Percentiles rank a stretch among this genome's conserved stretches.
phyloP scores from a whole-genome alignment of 1,140 invertebrate species.

The Carcinoscorpius rotundicauda region DNA sequence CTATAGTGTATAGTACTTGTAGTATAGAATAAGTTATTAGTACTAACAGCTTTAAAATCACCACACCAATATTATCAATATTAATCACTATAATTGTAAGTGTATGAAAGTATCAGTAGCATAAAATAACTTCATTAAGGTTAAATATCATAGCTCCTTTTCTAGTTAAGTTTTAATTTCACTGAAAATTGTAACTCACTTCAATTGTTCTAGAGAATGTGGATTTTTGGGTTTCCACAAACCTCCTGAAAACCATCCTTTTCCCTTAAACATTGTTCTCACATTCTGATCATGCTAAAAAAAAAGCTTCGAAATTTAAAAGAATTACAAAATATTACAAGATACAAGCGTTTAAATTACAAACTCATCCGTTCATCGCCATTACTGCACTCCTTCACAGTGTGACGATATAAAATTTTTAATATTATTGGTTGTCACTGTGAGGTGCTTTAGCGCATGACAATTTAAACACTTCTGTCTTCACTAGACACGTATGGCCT shows the following conservation, averaged over 20 bases:
- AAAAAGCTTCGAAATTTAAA: too few species aligned
- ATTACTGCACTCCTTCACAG: too few species aligned
- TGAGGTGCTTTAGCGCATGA: too few species aligned
- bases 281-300: too few species aligned
- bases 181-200: slow-evolving; percentile 44
- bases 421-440: too few species aligned
- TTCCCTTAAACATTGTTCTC: slow-evolving; percentile 21
- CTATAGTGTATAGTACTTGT: too few species aligned
- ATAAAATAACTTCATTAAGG: background rate
- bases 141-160: slow-evolving; percentile 7
- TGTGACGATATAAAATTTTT: too few species aligned
- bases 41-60: background rate
- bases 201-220: slow-evolving; percentile 88
- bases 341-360: too few species aligned
- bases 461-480: too few species aligned
- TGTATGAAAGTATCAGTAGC: slow-evolving; percentile 3
- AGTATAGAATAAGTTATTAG: background rate
- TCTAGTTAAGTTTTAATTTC: slow-evolving; percentile 1
- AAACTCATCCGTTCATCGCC: too few species aligned
- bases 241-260: slow-evolving; percentile 43
- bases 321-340: too few species aligned
- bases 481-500: too few species aligned
- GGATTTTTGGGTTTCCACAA: slow-evolving; percentile 65
- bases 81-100: background rate
- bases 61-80: slow-evolving; percentile 1